phyloP scores from a whole-genome alignment of 2,888 invertebrate genomes.

The Sipunculus nudus region DNA sequence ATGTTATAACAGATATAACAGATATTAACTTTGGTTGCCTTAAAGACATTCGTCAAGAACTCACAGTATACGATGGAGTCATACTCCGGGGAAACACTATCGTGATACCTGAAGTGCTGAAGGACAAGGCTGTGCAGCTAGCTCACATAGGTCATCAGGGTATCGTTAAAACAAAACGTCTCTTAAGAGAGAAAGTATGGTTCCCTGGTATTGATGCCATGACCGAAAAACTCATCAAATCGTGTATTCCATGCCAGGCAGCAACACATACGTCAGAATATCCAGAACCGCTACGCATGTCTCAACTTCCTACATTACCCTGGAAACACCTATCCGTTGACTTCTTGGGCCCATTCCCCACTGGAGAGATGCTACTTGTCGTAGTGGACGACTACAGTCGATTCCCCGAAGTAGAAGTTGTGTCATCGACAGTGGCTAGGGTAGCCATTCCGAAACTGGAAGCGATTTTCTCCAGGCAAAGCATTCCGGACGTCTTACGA shows the following conservation, averaged over 20 bases:
- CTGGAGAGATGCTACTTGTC: conserved; percentile 2
- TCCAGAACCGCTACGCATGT: not conserved
- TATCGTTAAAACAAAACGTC: conserved; percentile 33
- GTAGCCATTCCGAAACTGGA: conserved; percentile 26
- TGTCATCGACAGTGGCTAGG: conserved; percentile 15
- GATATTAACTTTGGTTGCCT: no score
- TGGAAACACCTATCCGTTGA: conserved; percentile 24
- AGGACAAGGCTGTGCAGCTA: conserved; percentile 25
- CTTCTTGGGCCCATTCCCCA: conserved; percentile 13
- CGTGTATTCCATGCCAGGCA: no score
- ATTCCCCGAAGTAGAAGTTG: conserved; percentile 34
- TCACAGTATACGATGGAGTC: not conserved
- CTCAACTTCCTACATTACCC: not conserved
- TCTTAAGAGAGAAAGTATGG: conserved; percentile 36
- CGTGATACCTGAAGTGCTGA: conserved; percentile 24
- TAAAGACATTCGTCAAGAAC: conserved; percentile 5
- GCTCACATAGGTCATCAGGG: conserved; percentile 43
- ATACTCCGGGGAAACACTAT: no score
- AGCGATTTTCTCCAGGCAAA: conserved; percentile 27
- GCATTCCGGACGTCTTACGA: conserved; percentile 32
- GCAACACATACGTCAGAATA: not conserved
- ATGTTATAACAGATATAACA: no score
- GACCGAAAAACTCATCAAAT: conserved; percentile 18
- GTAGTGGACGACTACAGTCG: conserved; percentile 7
- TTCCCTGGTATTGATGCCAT: conserved; percentile 31